phyloP scores from a whole-genome alignment of 2,113 vertebrate species.

The Haemorhous mexicanus region DNA sequence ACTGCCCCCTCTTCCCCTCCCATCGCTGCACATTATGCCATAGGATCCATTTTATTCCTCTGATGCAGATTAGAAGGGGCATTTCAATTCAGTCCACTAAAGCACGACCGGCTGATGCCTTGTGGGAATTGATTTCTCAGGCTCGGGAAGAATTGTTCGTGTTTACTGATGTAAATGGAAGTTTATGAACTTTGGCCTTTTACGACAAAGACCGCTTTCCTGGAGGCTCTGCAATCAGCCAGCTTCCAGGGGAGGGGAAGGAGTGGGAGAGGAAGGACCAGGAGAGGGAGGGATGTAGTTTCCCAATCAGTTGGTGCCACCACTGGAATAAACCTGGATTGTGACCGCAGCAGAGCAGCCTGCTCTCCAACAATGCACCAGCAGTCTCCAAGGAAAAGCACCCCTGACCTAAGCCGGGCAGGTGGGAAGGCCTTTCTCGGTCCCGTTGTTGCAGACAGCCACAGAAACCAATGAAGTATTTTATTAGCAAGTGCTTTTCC shows the following conservation, averaged over 20 bases:
- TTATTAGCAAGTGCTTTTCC: neutral
- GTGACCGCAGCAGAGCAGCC: neutral
- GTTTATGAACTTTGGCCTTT: constrained; percentile 63
- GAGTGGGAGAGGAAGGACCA: neutral
- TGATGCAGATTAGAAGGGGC: constrained; percentile 52
- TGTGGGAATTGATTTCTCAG: constrained; percentile 54
- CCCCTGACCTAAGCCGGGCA: neutral
- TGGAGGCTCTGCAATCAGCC: neutral
- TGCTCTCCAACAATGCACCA: neutral
- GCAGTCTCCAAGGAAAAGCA: neutral
- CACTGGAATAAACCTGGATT: neutral
- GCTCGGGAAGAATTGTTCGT: neutral
- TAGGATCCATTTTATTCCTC: constrained; percentile 29
- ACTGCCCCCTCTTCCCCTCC: neutral
- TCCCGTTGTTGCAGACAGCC: neutral
- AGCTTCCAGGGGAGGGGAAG: neutral
- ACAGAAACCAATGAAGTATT: neutral
- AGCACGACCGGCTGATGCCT: constrained; percentile 8
- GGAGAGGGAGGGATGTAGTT: neutral
- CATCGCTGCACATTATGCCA: neutral
- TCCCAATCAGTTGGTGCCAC: neutral
- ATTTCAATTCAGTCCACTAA: constrained; percentile 46
- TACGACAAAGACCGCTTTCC: constrained; percentile 21
- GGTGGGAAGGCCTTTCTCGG: neutral
- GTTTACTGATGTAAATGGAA: constrained; percentile 52